Conservation (phyloP, 2,888 invertebrate species). For the Dolichopus griseipennis region DNA sequence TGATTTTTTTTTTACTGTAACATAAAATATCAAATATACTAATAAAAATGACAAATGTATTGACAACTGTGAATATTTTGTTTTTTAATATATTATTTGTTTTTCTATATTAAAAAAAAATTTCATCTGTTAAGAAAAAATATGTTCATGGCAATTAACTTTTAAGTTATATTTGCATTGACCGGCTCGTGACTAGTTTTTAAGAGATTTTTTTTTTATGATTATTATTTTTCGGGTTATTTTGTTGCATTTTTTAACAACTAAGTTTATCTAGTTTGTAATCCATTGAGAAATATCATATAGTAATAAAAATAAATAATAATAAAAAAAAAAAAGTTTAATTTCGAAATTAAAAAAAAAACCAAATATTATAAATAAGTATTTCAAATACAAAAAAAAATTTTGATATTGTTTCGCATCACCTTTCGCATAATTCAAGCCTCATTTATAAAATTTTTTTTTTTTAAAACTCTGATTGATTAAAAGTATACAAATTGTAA, state of each 20-base stretch:
- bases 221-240: background rate
- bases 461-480: too few relatives aligned
- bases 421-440: too few relatives aligned
- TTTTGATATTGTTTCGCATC: too few relatives aligned
- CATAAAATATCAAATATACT: background rate
- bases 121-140: background rate
- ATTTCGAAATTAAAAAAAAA: background rate
- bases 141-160: background rate
- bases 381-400: too few relatives aligned
- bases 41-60: background rate
- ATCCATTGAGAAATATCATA: background rate
- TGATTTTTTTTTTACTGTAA: background rate
- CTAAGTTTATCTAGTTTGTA: background rate
- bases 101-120: too few relatives aligned
- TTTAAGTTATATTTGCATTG: slow-evolving; percentile 1
- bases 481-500: too few relatives aligned
- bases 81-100: too few relatives aligned
- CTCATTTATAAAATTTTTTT: too few relatives aligned
- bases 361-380: too few relatives aligned
- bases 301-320: too few relatives aligned
- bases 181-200: slow-evolving; percentile 6
- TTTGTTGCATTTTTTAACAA: background rate
- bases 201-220: background rate
- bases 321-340: background rate
- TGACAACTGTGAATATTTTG: background rate